These are phyloP conservation scores for Cebuella pygmaea DNA, from an alignment of 2,797 vertebrate species.

Conservation along the genomic window DNA sequence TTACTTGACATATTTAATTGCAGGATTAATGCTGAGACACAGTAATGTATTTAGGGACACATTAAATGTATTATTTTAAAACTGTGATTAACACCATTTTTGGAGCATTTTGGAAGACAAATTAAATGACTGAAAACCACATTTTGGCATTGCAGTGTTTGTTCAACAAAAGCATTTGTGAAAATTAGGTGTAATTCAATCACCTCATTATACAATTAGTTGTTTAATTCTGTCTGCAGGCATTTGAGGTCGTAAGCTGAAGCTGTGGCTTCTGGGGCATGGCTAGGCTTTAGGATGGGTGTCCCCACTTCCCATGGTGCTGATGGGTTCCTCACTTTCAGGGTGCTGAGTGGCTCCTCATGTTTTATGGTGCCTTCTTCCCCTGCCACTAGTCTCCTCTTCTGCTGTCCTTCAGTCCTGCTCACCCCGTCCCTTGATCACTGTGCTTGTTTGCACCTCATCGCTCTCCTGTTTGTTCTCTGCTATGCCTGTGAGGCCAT, in stretches of 20 bases:
- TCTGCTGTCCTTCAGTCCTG: not conserved
- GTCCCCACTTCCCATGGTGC: not conserved
- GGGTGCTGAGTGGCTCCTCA: not conserved
- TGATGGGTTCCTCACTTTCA: not conserved
- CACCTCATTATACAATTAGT: constrained; percentile 32
- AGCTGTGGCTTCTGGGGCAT: not conserved
- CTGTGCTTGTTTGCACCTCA: fast-evolving
- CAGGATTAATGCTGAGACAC: constrained; percentile 15
- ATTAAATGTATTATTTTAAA: constrained; percentile 58
- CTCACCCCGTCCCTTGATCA: fast-evolving
- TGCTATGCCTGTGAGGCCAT: not conserved
- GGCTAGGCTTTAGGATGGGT: not conserved
- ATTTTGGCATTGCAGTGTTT: constrained; percentile 50
- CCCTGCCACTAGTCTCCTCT: not conserved
- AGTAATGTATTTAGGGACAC: constrained; percentile 46
- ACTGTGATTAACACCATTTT: constrained; percentile 59
- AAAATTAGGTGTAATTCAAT: constrained; percentile 59
- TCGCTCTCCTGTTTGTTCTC: too few species aligned
- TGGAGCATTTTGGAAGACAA: constrained; percentile 58
- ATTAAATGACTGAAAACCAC: constrained; percentile 69
- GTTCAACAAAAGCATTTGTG: constrained; percentile 48
- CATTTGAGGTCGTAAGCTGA: not conserved
- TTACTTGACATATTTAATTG: constrained; percentile 37
- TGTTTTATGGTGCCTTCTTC: not conserved
- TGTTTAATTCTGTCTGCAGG: not conserved